A percentile compares a stretch with the other conserved stretches of the same genome.
Conservation (phyloP, 2,113 vertebrate genomes). For the Lates calcarifer region DNA sequence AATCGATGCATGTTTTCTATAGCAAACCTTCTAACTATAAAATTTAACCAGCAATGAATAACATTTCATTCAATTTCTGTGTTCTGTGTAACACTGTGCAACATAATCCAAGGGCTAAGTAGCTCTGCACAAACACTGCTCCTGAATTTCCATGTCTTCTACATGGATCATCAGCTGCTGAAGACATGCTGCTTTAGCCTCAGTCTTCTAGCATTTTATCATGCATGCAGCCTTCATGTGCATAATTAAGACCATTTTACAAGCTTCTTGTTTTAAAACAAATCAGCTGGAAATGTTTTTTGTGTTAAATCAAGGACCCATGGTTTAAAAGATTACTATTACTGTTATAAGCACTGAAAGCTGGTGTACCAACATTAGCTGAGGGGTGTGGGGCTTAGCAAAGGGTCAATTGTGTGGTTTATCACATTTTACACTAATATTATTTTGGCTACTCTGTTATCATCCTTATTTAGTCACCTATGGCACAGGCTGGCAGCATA, state of each 20-base stretch:
- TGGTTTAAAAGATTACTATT: neutral
- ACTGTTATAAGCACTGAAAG: neutral
- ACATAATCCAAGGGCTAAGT: too few relatives aligned
- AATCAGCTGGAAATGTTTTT: neutral
- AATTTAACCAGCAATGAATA: neutral
- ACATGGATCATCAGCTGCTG: neutral
- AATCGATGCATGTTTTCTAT: neutral
- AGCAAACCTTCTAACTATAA: neutral
- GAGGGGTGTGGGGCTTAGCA: neutral
- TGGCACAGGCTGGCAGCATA: neutral
- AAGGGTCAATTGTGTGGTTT: neutral
- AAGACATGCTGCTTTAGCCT: neutral
- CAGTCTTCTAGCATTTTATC: neutral
- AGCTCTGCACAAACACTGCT: neutral
- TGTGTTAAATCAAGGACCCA: neutral
- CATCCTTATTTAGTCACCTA: neutral
- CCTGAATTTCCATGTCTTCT: neutral
- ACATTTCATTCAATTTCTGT: neutral
- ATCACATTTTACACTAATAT: neutral
- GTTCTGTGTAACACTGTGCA: too few relatives aligned
- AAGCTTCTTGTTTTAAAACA: slow-evolving; percentile 2
- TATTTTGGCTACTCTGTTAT: neutral
- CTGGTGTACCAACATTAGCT: neutral
- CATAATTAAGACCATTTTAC: neutral
- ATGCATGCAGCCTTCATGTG: neutral